These are phyloP conservation scores for Malurus melanocephalus DNA, from an alignment of 2,113 vertebrate species.

Conservation along the genomic window DNA sequence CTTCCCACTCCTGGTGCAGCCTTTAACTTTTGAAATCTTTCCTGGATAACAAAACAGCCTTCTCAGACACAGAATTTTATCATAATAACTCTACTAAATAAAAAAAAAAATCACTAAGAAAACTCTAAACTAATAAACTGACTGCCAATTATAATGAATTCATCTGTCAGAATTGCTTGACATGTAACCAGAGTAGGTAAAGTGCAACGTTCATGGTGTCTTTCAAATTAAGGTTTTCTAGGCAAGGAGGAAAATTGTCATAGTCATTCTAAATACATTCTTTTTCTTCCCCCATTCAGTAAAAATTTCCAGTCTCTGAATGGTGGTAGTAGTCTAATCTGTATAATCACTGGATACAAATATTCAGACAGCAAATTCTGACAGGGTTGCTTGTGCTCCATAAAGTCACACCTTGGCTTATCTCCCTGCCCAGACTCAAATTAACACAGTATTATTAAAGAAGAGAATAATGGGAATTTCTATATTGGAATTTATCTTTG, in stretches of 20 bases:
- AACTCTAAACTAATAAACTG: conserved; percentile 52
- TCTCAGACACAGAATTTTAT: conserved; percentile 55
- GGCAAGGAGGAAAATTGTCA: background rate
- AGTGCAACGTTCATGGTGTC: background rate
- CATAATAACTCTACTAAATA: conserved; percentile 57
- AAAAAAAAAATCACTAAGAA: conserved; percentile 37
- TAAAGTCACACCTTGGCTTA: background rate
- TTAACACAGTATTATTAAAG: background rate
- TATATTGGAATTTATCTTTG: background rate
- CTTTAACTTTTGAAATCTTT: conserved; percentile 66
- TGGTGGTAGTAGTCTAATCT: background rate
- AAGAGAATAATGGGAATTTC: background rate
- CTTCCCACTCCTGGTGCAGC: conserved; percentile 56
- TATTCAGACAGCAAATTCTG: background rate
- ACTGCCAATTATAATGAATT: conserved; percentile 55
- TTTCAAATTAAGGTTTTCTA: background rate
- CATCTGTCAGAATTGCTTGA: conserved; percentile 52
- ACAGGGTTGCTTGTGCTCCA: background rate
- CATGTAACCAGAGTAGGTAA: conserved; percentile 46
- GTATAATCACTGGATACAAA: background rate
- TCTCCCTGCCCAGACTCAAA: background rate
- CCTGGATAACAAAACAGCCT: conserved; percentile 59
- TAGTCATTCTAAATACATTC: background rate
- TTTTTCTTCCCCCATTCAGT: background rate
- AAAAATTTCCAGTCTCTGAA: background rate